Evolutionary conservation across 2,888 invertebrate genomes (phyloP).

Genomic region (Cerceris rybyensis): DNA sequence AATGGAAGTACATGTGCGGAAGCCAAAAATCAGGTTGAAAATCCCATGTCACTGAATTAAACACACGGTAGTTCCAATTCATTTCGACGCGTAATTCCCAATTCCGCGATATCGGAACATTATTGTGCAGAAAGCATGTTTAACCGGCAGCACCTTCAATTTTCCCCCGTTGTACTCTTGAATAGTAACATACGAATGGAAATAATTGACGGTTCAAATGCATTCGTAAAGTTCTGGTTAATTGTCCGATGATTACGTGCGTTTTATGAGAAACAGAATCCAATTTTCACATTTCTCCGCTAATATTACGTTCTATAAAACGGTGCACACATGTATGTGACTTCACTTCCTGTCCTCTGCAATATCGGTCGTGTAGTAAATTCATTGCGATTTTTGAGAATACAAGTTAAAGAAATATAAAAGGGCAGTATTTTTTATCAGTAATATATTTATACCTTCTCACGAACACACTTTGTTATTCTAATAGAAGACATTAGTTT

Average conservation of each 20-base stretch:
- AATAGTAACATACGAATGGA: conserved; percentile 49
- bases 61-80: conserved; percentile 52
- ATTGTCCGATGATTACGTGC: conserved; percentile 37
- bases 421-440: too few relatives aligned
- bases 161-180: conserved; percentile 33
- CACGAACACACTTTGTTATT: too few relatives aligned
- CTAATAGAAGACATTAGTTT: too few relatives aligned
- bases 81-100: conserved; percentile 47
- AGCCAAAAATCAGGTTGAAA: conserved; percentile 45
- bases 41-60: conserved; percentile 49
- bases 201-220: conserved; percentile 42
- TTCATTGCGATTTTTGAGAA: too few relatives aligned
- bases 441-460: too few relatives aligned
- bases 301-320: not conserved
- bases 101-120: conserved; percentile 53
- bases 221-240: conserved; percentile 30
- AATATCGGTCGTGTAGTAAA: too few relatives aligned
- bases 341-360: too few relatives aligned
- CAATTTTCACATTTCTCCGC: not conserved
- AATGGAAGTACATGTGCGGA: not conserved
- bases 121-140: conserved; percentile 54
- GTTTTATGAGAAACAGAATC: conserved; percentile 34
- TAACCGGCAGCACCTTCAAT: conserved; percentile 55
- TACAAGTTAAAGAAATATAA: too few relatives aligned
- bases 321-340: not conserved